Evolutionary conservation across 2,113 vertebrate species (phyloP), one percentile per base, ranked within the genome.

Genomic region (Tonatia bakeri): DNA sequence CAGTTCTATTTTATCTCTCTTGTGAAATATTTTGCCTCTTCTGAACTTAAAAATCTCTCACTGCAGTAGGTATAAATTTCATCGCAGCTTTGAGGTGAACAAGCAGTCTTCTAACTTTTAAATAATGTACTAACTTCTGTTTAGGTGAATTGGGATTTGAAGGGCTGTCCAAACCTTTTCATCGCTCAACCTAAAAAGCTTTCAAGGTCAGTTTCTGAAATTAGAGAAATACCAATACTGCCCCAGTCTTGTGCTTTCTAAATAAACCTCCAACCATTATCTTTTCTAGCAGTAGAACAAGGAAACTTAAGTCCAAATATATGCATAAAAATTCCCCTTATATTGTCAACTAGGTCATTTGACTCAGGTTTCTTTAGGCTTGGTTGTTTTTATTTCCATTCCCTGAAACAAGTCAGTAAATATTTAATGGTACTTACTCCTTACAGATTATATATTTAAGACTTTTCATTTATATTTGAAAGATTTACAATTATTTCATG

Each of bases 391-490:
- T 80, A 77, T 94, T 90, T 91, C 33, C 8, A 84, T 79, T 87
- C 73, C 5, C 33, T 94, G 61, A 94, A 90, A 9, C 5, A 88
- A 59, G 31, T 59, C 52, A 33, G 47, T 81, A 92, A 94, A 94
- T 90, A 92, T 72, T 90, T 82, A 82, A 90, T 90, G 17, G 33
- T 54, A 88, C 40, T 52, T 94, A 13, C 52, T 93, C 90, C 38
- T 87, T 93, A 64, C 36, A 83, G 13, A 94, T 87, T 81, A 96
- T 87, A 72, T 83, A 87, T 96, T 90, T 83, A 79, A 73, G 13
- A 65, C 7, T 88, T 94, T 90, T 95, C 45, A 90, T 77, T 93
- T 87, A 52, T 91, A 91, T 86, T 95, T 92, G 33, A 81, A 90
- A 91, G 26, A 80, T 40, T 85, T 76, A 69, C 22, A 26, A 83